Conservation (phyloP, 2,888 invertebrate species). For the Eustalomyia histrio region DNA sequence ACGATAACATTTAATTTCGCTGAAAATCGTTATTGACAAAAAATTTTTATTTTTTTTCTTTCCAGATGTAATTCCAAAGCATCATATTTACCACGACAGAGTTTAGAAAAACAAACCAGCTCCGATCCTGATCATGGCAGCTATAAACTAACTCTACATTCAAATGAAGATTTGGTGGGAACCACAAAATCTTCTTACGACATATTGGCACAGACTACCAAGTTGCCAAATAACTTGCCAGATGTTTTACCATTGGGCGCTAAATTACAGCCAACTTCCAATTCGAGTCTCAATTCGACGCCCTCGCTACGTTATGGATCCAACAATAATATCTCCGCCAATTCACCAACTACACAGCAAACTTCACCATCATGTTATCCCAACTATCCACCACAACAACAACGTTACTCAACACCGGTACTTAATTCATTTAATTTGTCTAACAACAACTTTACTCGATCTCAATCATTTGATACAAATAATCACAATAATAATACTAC, state of each 20-base stretch:
- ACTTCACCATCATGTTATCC: slow-evolving; percentile 15
- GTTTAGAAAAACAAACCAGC: slow-evolving; percentile 83
- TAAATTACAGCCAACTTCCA: slow-evolving; percentile 77
- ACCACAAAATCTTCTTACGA: slow-evolving; percentile 71
- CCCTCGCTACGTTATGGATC: slow-evolving; percentile 76
- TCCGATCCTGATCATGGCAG: slow-evolving; percentile 86
- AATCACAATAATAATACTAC: slow-evolving; percentile 60
- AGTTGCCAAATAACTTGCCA: slow-evolving; percentile 80
- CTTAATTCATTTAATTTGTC: slow-evolving; percentile 68
- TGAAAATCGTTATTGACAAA: not conserved
- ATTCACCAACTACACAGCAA: slow-evolving; percentile 66
- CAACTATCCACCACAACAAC: slow-evolving; percentile 53
- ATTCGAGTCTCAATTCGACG: slow-evolving; percentile 67
- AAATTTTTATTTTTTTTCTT: slow-evolving; percentile 69
- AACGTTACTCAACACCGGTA: slow-evolving; percentile 75
- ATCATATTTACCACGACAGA: slow-evolving; percentile 86
- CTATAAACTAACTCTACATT: slow-evolving; percentile 87
- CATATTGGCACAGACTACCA: slow-evolving; percentile 70
- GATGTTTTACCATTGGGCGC: slow-evolving; percentile 82
- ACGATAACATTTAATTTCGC: too few species aligned
- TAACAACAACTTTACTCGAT: slow-evolving; percentile 73
- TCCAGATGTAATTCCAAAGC: slow-evolving; percentile 89
- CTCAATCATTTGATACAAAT: slow-evolving; percentile 77
- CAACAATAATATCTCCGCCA: slow-evolving; percentile 75
- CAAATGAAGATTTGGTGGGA: slow-evolving; percentile 81